Evolutionary conservation across 2,797 vertebrate genomes (phyloP).

Genomic region (Lophotriccus pileatus): DNA sequence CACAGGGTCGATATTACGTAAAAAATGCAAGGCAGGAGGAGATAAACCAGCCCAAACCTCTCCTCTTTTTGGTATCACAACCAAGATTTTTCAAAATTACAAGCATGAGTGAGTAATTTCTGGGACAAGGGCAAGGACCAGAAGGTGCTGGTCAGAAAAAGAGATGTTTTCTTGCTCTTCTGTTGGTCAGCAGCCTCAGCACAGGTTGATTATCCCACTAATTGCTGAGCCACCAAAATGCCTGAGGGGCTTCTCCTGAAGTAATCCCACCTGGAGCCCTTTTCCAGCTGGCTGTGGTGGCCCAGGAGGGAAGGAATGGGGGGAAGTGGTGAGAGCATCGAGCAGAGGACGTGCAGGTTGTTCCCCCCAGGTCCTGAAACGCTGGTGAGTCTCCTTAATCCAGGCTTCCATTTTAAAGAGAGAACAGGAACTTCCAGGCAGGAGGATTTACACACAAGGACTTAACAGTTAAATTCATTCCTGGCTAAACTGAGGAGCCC

Average conservation of each 20-base stretch:
- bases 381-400: background rate
- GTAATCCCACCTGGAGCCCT: background rate
- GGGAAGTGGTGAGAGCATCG: fast-evolving
- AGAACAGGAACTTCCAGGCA: background rate
- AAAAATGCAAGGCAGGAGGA: background rate
- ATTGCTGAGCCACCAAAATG: background rate
- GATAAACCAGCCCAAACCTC: background rate
- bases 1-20: background rate
- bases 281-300: background rate
- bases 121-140: background rate
- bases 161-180: background rate
- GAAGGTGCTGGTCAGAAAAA: background rate
- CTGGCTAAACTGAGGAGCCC: slow-evolving; percentile 39
- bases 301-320: background rate
- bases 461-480: slow-evolving; percentile 56
- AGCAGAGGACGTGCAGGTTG: background rate
- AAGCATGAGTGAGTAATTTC: background rate
- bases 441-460: slow-evolving; percentile 3
- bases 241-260: background rate
- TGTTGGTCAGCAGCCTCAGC: background rate
- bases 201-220: background rate
- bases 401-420: background rate
- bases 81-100: background rate
- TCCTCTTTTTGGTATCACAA: background rate
- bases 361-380: fast-evolving